Base-by-base conservation (phyloP, 2,113 vertebrate genomes). In the Dermatemys mawii region DNA sequence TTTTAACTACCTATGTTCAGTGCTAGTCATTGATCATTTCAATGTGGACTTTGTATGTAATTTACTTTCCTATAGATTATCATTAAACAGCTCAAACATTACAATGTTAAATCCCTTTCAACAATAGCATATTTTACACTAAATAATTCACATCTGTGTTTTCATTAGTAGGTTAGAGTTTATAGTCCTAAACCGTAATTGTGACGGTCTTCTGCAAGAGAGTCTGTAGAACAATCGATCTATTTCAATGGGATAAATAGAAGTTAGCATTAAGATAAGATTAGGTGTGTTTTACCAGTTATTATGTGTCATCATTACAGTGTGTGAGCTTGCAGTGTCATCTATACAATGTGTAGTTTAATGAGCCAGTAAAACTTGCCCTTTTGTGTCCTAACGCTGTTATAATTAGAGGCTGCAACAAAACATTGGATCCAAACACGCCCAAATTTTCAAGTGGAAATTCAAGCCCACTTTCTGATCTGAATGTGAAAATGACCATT, bases 11-110 rank as follows among this genome's bases (percentile, higher is more conserved):
- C 93, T 80, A 35, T 95, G 92, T 94, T 95, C 96, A 1, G 70
- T 92, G 50, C 92, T 96, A 94, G 79, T 96, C 89, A 83, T 93
- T 96, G 89, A 84, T 97, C 94, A 91, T 95, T 96, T 97, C 87
- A 93, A 87, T 91, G 87, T 94, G 85, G 80, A 86, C 76, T 95
- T 94, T 41, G 50, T 93, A 54, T 84, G 89, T 86, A 88, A 96
- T 93, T 97, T 53, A 89, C 46, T 93, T 73, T 84, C 73, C 90
- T 24, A 80, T 4, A 93, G n/a, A 79, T 85, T 79, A 76, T 60
- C 81, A 44, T 80, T 89, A 95, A 85, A 67, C 63, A 86, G 80
- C 76, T 90, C 80, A 95, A 95, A 79, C 81, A 78, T 86, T 94
- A 86, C 48, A 91, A 44, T 44, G 38, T 75, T 41, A 75, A 55